Conservation (phyloP, 2,888 invertebrate species). For the Incurvaria masculella region DNA sequence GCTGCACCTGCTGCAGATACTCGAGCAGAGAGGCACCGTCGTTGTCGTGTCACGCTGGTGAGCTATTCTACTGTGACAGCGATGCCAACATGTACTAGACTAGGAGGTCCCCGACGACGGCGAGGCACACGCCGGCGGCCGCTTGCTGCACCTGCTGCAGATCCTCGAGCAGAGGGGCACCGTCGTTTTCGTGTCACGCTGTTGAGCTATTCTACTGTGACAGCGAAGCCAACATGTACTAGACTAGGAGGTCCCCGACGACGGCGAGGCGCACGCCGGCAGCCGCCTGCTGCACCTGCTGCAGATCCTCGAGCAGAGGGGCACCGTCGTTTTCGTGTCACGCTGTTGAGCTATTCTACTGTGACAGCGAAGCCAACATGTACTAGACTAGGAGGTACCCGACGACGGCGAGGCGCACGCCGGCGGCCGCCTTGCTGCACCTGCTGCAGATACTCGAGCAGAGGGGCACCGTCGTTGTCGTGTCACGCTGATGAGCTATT, state of each 20-base stretch:
- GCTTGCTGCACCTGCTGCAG: slow-evolving; percentile 75
- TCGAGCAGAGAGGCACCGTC: slow-evolving; percentile 68
- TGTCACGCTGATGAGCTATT: slow-evolving; percentile 67
- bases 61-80: no score
- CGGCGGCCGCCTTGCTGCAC: slow-evolving; percentile 73
- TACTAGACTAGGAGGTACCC: no score
- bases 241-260: slow-evolving; percentile 83
- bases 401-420: slow-evolving; percentile 86
- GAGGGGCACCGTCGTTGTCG: slow-evolving; percentile 72
- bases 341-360: slow-evolving; percentile 64
- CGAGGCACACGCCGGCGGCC: slow-evolving; percentile 73
- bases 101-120: slow-evolving; percentile 86
- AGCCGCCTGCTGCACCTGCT: slow-evolving; percentile 73
- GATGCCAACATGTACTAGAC: no score
- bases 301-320: slow-evolving; percentile 67
- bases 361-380: no score
- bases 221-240: no score
- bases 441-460: slow-evolving; percentile 71
- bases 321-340: slow-evolving; percentile 75
- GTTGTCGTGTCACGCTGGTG: slow-evolving; percentile 75
- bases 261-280: slow-evolving; percentile 82
- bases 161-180: slow-evolving; percentile 69
- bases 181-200: slow-evolving; percentile 73
- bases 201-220: no score
- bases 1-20: slow-evolving; percentile 71